Base-by-base conservation (phyloP, 2,797 vertebrate species). In the Sebastes dallii region DNA sequence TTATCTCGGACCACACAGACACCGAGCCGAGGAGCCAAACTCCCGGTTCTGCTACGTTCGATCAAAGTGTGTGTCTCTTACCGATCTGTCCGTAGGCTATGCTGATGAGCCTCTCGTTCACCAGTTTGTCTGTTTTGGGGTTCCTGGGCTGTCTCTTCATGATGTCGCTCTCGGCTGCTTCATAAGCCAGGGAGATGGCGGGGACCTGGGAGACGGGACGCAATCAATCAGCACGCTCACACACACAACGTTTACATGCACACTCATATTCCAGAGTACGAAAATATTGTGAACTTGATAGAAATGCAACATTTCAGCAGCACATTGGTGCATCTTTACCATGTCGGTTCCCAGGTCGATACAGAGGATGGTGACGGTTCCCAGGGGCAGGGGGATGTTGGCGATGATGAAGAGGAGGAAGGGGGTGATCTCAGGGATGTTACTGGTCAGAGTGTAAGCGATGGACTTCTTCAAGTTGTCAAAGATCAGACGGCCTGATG, bases 381-480 rank as follows among this genome's bases (percentile, higher is more conserved):
- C 98, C 92, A 99, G 94, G 1, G 98, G 98, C 68, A 99, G 96
- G 52, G 98, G 98, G 88, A 99, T 98, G 95, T 96, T 98, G 4
- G 97, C 98, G 27, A 98, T 96, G 90, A 99, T 98, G 95, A 99
- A 99, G 86, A 99, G 91, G 83, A 99, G 95, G 95, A 99, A 99
- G 6, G 98, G 98, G 0, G 98, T 97, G 89, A 99, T 99, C 93
- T 99, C 98, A 1, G 98, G 98, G 91, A 99, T 99, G 95, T 99
- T 99, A 88, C 98, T 99, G 87, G 98, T 99, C 91, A 99, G 94
- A 61, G 98, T 99, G 92, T 99, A 99, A 66, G 98, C 98, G 32
- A 99, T 99, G 68, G 98, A 99, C 89, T 99, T 99, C 95, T 99
- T 99, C 94, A 99, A 92, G 95, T 99, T 99, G 95, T 99, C 98